phyloP scores from a whole-genome alignment of 1,140 invertebrate species.

The Cotesia glomerata region DNA sequence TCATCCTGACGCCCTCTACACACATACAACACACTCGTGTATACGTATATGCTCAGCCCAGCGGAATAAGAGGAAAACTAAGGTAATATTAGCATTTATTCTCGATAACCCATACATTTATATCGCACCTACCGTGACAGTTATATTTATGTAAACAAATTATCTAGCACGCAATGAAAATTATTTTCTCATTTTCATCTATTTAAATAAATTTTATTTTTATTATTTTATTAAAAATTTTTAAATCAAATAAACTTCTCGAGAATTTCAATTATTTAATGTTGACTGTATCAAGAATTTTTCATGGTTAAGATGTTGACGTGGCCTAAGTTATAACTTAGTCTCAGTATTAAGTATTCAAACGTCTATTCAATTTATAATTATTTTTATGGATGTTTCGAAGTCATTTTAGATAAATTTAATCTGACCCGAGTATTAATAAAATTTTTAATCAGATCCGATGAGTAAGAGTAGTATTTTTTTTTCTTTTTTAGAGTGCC shows the following conservation, averaged over 20 bases:
- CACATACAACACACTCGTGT: background rate
- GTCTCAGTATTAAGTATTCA: too few relatives aligned
- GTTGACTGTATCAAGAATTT: background rate
- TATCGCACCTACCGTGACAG: background rate
- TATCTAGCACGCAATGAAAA: background rate
- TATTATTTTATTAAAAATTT: background rate
- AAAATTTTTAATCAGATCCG: too few relatives aligned
- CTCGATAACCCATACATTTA: background rate
- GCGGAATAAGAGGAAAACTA: background rate
- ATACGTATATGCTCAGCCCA: background rate
- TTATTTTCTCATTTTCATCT: background rate
- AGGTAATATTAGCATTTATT: background rate
- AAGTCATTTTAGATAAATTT: too few relatives aligned
- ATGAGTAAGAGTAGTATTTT: too few relatives aligned
- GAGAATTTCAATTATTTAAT: too few relatives aligned
- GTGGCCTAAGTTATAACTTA: background rate
- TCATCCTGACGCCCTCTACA: background rate
- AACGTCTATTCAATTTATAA: too few relatives aligned
- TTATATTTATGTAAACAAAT: background rate
- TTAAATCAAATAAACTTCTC: background rate
- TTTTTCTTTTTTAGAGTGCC: too few relatives aligned
- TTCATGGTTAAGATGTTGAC: background rate
- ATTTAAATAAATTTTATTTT: background rate
- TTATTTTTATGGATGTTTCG: too few relatives aligned
- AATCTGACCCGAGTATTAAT: too few relatives aligned